These are phyloP conservation scores for Rhegmatorhina hoffmannsi DNA, from an alignment of 2,113 vertebrate species.

Conservation along the genomic window DNA sequence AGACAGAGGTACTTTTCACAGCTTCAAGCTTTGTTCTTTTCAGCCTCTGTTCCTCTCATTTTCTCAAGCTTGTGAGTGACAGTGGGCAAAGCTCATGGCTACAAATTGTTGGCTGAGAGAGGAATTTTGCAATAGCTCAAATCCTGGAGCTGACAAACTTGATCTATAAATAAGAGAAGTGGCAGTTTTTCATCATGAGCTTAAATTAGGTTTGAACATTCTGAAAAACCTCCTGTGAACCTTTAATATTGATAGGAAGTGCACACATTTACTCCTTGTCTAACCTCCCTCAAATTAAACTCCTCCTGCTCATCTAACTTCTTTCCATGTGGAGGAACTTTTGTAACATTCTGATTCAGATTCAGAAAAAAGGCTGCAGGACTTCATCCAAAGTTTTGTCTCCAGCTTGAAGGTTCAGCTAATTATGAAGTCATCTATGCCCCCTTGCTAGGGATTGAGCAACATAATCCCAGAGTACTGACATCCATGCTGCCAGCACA, in stretches of 20 bases:
- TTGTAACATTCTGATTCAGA: neutral
- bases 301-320: neutral
- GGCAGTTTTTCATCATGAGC: neutral
- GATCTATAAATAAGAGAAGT: slow-evolving; percentile 3
- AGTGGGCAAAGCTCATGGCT: neutral
- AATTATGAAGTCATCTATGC: neutral
- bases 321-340: neutral
- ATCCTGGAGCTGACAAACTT: neutral
- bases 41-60: neutral
- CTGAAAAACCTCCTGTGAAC: neutral
- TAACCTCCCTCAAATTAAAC: neutral
- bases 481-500: neutral
- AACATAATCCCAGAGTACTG: neutral
- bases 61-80: neutral
- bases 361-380: neutral
- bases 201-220: slow-evolving; percentile 6
- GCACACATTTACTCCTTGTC: neutral
- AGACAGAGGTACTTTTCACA: neutral
- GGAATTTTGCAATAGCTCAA: neutral
- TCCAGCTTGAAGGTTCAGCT: neutral
- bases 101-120: neutral
- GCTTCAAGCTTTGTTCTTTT: neutral
- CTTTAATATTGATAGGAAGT: neutral
- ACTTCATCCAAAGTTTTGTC: neutral
- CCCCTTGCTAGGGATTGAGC: neutral